Evolutionary conservation across 2,888 invertebrate genomes (phyloP).

Genomic region (Amphiduros pacificus): DNA sequence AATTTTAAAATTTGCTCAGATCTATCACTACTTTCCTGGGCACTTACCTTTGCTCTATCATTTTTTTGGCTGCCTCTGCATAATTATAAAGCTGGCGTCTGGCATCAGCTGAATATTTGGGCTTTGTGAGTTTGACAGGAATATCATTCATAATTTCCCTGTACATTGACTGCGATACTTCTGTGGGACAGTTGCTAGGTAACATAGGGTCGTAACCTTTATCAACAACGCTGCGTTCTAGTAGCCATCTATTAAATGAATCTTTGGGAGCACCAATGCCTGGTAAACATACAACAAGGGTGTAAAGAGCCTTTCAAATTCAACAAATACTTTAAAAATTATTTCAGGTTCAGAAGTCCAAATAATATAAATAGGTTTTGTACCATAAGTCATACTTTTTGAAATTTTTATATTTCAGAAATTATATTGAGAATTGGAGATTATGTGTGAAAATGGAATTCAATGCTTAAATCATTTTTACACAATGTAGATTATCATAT

Average conservation of each 20-base stretch:
- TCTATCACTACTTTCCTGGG: too few species aligned
- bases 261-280: conserved; percentile 92
- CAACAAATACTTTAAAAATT: too few species aligned
- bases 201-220: conserved; percentile 87
- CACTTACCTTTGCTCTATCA: conserved; percentile 80
- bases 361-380: too few species aligned
- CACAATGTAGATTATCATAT: too few species aligned
- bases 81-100: conserved; percentile 90
- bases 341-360: too few species aligned
- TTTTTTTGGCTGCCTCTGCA: conserved; percentile 95
- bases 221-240: conserved; percentile 91
- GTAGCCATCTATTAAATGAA: conserved; percentile 92
- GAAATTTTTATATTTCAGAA: too few species aligned
- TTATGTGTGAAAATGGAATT: too few species aligned
- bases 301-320: too few species aligned
- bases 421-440: too few species aligned
- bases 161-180: conserved; percentile 93
- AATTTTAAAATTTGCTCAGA: too few species aligned
- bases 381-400: too few species aligned
- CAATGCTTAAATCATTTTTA: too few species aligned
- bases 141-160: conserved; percentile 98
- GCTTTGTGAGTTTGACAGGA: conserved; percentile 91
- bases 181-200: conserved; percentile 88
- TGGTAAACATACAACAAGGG: conserved; percentile 43
- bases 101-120: conserved; percentile 93